Percentiles rank a stretch among this genome's conserved stretches.
Evolutionary conservation across 2,113 vertebrate species (phyloP).

Genomic region (Propithecus coquereli): DNA sequence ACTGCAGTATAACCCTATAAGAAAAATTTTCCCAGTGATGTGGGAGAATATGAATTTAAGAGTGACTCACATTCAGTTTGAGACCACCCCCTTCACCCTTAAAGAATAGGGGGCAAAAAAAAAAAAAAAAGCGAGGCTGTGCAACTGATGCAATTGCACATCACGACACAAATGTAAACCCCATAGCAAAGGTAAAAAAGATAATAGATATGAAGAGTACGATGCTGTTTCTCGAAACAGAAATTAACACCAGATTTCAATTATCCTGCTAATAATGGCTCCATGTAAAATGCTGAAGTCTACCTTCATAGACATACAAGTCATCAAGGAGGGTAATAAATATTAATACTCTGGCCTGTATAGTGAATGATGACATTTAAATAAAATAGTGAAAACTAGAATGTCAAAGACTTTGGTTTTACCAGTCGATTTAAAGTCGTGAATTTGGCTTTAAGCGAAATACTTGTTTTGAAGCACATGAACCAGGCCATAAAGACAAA

Average conservation of each 20-base stretch:
- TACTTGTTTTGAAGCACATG: slow-evolving; percentile 41
- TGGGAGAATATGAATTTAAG: slow-evolving; percentile 57
- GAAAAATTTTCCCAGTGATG: slow-evolving; percentile 42
- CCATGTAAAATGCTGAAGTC: background rate
- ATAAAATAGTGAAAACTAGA: background rate
- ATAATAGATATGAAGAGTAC: background rate
- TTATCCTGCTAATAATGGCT: background rate
- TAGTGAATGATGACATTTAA: background rate
- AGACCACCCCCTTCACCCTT: slow-evolving; percentile 51
- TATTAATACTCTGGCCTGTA: background rate
- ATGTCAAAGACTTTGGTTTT: background rate
- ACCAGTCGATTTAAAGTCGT: background rate
- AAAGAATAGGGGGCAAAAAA: background rate
- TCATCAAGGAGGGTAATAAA: background rate
- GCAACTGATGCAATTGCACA: background rate
- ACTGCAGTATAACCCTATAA: slow-evolving; percentile 16
- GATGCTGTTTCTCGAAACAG: slow-evolving; percentile 22
- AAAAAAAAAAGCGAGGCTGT: background rate
- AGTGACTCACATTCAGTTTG: slow-evolving; percentile 51
- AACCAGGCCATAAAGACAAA: background rate
- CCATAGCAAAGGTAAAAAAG: slow-evolving; percentile 24
- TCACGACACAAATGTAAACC: slow-evolving; percentile 24
- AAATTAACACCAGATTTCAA: slow-evolving; percentile 31
- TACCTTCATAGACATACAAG: background rate
- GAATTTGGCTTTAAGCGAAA: background rate